Percentiles rank a stretch among this genome's conserved stretches.
phyloP scores from a whole-genome alignment of 1,140 invertebrate species.

The Drosophila ambigua region DNA sequence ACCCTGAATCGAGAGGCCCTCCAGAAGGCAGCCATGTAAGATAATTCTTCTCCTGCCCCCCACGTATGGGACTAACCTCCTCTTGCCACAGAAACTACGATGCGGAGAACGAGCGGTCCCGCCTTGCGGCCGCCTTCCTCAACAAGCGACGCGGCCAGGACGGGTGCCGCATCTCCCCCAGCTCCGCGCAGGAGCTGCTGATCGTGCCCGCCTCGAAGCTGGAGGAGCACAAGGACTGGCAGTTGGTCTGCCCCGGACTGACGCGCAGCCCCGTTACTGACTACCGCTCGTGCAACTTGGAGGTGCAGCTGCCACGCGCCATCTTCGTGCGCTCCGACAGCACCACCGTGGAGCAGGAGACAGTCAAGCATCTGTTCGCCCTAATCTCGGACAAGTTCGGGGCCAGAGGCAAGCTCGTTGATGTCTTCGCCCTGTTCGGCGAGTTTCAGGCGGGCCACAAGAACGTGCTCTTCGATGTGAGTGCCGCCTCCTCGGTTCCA shows the following conservation, averaged over 20 bases:
- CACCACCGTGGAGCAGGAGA: constrained; percentile 68
- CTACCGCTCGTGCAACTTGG: constrained; percentile 64
- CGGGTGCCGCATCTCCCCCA: constrained; percentile 46
- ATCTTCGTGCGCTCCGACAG: constrained; percentile 63
- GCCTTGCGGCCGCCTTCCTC: constrained; percentile 58
- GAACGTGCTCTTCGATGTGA: constrained; percentile 76
- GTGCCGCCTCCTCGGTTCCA: constrained; percentile 5
- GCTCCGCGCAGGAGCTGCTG: constrained; percentile 45
- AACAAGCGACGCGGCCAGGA: constrained; percentile 66
- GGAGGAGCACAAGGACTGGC: constrained; percentile 68
- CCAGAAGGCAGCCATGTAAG: constrained; percentile 71
- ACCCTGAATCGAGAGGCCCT: constrained; percentile 48
- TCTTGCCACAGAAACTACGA: constrained; percentile 60
- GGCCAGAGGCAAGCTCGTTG: constrained; percentile 61
- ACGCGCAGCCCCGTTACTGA: constrained; percentile 73
- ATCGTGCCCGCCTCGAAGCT: constrained; percentile 67
- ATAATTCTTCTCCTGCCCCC: too few relatives aligned
- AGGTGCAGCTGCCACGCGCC: constrained; percentile 66
- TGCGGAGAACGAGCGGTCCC: constrained; percentile 45
- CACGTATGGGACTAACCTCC: background rate
- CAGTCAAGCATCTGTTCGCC: constrained; percentile 74
- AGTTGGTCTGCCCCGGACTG: constrained; percentile 68
- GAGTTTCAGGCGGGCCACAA: constrained; percentile 60
- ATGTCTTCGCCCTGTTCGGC: constrained; percentile 78
- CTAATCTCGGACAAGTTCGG: constrained; percentile 77